Evolutionary conservation across 1,140 invertebrate species (phyloP).

Genomic region (Bilobella aurantiaca): DNA sequence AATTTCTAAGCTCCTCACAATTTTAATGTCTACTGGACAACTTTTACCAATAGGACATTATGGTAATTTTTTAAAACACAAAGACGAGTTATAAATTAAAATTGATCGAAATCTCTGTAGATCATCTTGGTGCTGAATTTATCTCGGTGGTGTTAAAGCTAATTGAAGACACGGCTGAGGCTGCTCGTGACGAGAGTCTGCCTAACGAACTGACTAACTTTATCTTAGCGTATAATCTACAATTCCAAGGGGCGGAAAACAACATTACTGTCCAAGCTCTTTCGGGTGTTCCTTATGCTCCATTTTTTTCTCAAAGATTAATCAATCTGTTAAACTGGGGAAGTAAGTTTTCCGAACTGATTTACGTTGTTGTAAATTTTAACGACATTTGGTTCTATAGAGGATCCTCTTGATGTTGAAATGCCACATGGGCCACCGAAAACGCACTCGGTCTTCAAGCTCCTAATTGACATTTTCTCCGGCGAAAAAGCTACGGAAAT

Average conservation of each 20-base stretch:
- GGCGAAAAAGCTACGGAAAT: conserved; percentile 62
- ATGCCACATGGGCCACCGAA: conserved; percentile 59
- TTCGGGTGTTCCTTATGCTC: conserved; percentile 57
- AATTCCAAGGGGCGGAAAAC: conserved; percentile 54
- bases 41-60: conserved; percentile 71
- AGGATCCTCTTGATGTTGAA: conserved; percentile 56
- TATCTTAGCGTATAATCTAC: conserved; percentile 76
- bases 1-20: conserved; percentile 65
- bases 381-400: conserved; percentile 42
- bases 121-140: conserved; percentile 67
- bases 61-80: too few species aligned
- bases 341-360: conserved; percentile 49
- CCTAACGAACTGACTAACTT: conserved; percentile 71
- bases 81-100: conserved; percentile 14
- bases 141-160: conserved; percentile 63
- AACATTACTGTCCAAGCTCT: conserved; percentile 68
- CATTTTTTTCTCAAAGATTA: conserved; percentile 80
- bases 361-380: neutral
- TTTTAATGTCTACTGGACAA: conserved; percentile 79
- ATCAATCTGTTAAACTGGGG: conserved; percentile 75
- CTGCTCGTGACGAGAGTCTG: conserved; percentile 58
- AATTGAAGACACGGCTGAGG: conserved; percentile 65
- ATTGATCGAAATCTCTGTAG: conserved; percentile 40
- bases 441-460: conserved; percentile 73
- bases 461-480: conserved; percentile 73